Evolutionary conservation across 2,888 invertebrate species (phyloP), one percentile per base, ranked within the genome.

Genomic region (Acronicta alni): DNA sequence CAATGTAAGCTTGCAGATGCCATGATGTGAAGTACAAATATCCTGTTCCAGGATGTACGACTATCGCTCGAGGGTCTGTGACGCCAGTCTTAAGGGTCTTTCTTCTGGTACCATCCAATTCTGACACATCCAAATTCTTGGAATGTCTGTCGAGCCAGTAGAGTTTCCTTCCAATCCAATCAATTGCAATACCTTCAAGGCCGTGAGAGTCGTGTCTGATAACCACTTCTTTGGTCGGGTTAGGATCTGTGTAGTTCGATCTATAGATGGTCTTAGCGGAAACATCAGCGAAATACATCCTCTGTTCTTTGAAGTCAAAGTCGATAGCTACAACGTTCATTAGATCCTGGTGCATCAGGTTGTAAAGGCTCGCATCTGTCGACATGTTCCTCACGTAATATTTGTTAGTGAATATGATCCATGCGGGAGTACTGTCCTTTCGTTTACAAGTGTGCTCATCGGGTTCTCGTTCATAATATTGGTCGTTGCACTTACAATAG

Each of bases 301-400:
- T 97, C 67, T 97, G 95, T 16, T 97, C 97, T 47, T 95, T 91
- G 68, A 97, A 96, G 86, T 99, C 99, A 82, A 98, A 99, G 85
- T 99, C 99, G 43, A 99, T 95, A 0, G 99, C 99, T 0, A 99
- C 99, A 0, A 99, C 99, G 85, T 99, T 99, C 94, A 98, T 97
- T 18, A 99, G 95, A 84, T 99, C 99, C 88, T 99, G 98, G 81
- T 98, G 98, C 80, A 99, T 96, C 15, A 99, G 94, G 80, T 96
- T 97, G 86, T 99, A 99, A 10, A 96, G 93, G 5, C 95, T 92
- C 0, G 98, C 99, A 85, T 99, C 99, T 0, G 96, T 95, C 0
- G 99, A 98, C 96, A 99, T 97, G 82, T 99, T 99, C 52, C 99
- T 95, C 2, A 99, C 97, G 89, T 99, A 99, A 89, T 99, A 99